Conservation (phyloP, 2,888 invertebrate species). For the Lasius platythorax region DNA sequence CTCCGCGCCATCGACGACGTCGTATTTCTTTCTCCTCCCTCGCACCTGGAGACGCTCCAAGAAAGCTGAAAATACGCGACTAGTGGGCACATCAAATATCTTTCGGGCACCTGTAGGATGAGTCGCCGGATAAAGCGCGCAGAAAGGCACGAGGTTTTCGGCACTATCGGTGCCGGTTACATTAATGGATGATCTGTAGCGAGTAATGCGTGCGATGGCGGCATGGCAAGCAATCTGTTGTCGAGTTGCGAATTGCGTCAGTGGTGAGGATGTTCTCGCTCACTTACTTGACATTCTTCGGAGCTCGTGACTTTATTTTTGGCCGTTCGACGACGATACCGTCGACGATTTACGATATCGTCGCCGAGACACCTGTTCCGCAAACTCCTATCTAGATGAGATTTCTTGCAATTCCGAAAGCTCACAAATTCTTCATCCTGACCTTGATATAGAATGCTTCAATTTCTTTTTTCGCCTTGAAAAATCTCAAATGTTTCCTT, state of each 20-base stretch:
- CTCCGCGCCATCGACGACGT: constrained; percentile 41
- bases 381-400: constrained; percentile 45
- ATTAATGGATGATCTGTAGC: constrained; percentile 56
- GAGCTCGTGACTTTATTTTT: constrained; percentile 78
- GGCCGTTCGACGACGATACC: constrained; percentile 79
- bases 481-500: constrained; percentile 7
- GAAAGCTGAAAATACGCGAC: constrained; percentile 70
- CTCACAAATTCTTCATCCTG: neutral
- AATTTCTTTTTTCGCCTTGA: neutral
- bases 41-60: constrained; percentile 74
- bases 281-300: constrained; percentile 59
- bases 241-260: constrained; percentile 70
- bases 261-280: constrained; percentile 39
- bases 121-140: constrained; percentile 59
- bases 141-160: constrained; percentile 55
- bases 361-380: constrained; percentile 82
- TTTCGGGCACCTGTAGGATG: constrained; percentile 75
- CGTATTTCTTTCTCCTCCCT: constrained; percentile 60
- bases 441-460: neutral
- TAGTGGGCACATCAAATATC: constrained; percentile 57
- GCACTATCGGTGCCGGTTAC: constrained; percentile 11
- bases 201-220: constrained; percentile 11
- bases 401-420: neutral
- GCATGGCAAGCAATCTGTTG: constrained; percentile 54
- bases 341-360: constrained; percentile 74